Base-by-base conservation (phyloP, 2,797 vertebrate species). In the Micropoecilia bifurca region DNA sequence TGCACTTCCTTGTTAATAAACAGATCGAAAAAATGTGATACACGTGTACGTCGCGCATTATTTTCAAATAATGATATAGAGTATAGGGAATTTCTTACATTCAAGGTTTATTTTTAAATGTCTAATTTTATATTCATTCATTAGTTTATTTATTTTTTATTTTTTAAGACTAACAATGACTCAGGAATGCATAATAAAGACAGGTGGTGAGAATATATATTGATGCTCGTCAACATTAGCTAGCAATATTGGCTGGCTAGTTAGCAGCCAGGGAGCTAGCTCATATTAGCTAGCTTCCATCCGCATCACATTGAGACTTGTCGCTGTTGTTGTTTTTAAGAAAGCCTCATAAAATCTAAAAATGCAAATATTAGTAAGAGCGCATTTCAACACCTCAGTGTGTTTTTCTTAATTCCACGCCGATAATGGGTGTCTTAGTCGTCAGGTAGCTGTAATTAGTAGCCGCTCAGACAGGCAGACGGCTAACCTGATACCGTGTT, bases 261-360 rank as follows among this genome's bases (percentile, higher is more conserved):
- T 83, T 93, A 92, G 90, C 91, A 77, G 39, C 72, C 55, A 74
- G 50, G 39, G 53, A 69, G 90, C 81, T 92, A 93, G 91, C 93
- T 84, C 76, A 22, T 77, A 20, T 75, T 83, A 84, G 91, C 89
- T 89, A 88, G 83, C 89, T 86, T 85, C 74, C 87, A 88, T 89
- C 84, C 30, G 78, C 57, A 76, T 80, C 81, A 83, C 80, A 87
- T 53, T 73, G 53, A 28, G 45, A 48, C 77, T 79, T 55, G 53
- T 84, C 55, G 78, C 43, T 41, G 36, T 22, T 69, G 25, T 66
- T 20, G 36, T 68, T 63, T 20, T 36, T 6, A 20, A 59, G 77
- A 30, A 43, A 30, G 36, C 39, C 25, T 45, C 22, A 39, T 13
- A 36, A 57, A 71, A 57, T 46, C 74, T 63, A 3, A 33, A 59